phyloP scores from a whole-genome alignment of 2,113 vertebrate genomes.

The Gallinago undulata region DNA sequence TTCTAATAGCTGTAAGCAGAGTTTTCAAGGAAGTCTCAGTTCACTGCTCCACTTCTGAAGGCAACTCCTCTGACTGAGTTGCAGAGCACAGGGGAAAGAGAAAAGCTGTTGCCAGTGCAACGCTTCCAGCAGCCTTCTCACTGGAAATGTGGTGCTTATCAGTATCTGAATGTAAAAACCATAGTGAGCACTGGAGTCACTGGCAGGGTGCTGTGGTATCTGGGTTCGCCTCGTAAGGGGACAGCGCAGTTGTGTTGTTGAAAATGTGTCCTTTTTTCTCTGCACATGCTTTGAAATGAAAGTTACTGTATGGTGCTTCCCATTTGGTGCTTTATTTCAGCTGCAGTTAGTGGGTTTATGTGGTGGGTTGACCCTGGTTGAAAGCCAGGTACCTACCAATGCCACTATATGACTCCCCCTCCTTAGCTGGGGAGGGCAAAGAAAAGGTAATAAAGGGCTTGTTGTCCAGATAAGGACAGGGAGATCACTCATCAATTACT shows the following conservation, averaged over 20 bases:
- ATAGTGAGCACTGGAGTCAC: not conserved
- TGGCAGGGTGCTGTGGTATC: not conserved
- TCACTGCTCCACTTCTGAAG: not conserved
- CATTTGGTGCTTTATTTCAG: not conserved
- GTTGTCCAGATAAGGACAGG: not conserved
- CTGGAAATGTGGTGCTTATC: not conserved
- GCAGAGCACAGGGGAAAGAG: not conserved
- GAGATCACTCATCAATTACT: not conserved
- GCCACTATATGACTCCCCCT: accelerated
- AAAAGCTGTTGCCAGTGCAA: not conserved
- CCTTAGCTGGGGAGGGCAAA: not conserved
- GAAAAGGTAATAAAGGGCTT: not conserved
- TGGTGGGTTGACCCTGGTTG: not conserved
- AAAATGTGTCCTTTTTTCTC: not conserved
- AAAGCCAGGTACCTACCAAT: not conserved
- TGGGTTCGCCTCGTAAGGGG: not conserved
- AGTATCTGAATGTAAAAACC: not conserved
- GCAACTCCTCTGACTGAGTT: not conserved
- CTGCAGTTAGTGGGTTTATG: not conserved
- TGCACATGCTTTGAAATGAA: not conserved
- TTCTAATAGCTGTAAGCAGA: not conserved
- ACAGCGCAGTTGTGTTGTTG: accelerated
- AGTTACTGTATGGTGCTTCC: not conserved
- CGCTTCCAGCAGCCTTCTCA: not conserved
- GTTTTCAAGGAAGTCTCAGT: conserved; percentile 32